A percentile compares a stretch with the other conserved stretches of the same genome.
phyloP scores from a whole-genome alignment of 2,797 vertebrate genomes.

The Danio albolineatus region DNA sequence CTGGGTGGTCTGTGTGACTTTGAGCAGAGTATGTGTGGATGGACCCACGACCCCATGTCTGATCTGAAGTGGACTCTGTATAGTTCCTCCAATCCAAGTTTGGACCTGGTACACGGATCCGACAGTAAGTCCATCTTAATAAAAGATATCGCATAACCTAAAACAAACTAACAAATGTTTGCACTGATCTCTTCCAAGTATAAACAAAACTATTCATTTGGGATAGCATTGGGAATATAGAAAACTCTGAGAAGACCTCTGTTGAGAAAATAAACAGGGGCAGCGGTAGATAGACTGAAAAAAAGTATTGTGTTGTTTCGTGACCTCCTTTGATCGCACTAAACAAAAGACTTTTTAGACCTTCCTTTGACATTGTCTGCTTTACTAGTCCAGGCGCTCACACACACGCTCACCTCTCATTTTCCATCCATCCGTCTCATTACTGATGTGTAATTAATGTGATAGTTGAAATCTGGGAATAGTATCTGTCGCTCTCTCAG shows the following conservation, averaged over 20 bases:
- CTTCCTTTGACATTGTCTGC: conserved; percentile 47
- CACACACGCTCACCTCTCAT: not conserved
- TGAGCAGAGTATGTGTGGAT: conserved; percentile 88
- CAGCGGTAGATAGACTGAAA: not conserved
- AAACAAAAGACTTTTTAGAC: conserved; percentile 13
- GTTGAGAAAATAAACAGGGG: conserved; percentile 11
- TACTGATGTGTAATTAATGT: conserved; percentile 80
- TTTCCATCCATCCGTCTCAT: conserved; percentile 40
- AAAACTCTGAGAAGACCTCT: not conserved
- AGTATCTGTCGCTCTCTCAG: conserved; percentile 82
- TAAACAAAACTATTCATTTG: conserved; percentile 4
- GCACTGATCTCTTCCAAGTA: not conserved
- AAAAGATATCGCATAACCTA: not conserved
- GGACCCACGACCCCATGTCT: conserved; percentile 88
- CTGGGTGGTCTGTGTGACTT: conserved; percentile 91
- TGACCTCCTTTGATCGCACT: not conserved
- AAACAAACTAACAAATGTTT: conserved; percentile 1
- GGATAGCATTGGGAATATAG: not conserved
- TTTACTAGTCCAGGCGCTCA: conserved; percentile 9
- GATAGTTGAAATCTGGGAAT: conserved; percentile 81
- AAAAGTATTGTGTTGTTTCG: conserved; percentile 1
- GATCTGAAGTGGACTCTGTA: conserved; percentile 88
- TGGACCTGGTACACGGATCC: conserved; percentile 73
- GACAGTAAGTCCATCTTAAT: conserved; percentile 72
- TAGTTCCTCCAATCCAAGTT: conserved; percentile 73